Conservation (phyloP, 2,888 invertebrate species). For the Dryadula phaetusa region DNA sequence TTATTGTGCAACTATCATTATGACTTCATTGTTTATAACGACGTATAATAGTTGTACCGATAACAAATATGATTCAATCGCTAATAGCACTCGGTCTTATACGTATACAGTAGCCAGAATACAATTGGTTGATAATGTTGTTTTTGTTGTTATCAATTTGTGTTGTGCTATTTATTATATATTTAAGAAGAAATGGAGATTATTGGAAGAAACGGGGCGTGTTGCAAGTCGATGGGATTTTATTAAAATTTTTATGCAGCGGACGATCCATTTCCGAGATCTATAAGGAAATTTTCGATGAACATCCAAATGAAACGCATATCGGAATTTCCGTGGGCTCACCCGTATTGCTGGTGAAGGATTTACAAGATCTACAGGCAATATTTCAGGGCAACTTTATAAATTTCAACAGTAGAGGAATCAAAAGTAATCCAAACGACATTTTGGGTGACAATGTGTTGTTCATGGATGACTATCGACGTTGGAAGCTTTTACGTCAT, state of each 20-base stretch:
- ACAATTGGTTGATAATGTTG: slow-evolving; percentile 27
- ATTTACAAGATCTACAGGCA: slow-evolving; percentile 56
- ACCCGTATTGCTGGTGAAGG: slow-evolving; percentile 55
- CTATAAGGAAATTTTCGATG: slow-evolving; percentile 40
- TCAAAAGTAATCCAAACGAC: slow-evolving; percentile 54
- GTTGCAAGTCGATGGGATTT: slow-evolving; percentile 39
- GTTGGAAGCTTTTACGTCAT: slow-evolving; percentile 69
- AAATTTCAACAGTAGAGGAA: slow-evolving; percentile 59
- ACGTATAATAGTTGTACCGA: background rate
- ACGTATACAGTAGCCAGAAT: background rate
- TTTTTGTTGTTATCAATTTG: slow-evolving; percentile 26
- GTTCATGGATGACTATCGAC: slow-evolving; percentile 57
- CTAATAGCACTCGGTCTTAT: background rate
- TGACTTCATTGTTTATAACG: background rate
- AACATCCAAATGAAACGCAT: slow-evolving; percentile 31
- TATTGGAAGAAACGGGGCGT: slow-evolving; percentile 44
- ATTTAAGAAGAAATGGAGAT: slow-evolving; percentile 20
- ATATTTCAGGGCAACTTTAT: slow-evolving; percentile 57
- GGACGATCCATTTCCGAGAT: slow-evolving; percentile 41
- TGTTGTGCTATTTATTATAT: slow-evolving; percentile 8
- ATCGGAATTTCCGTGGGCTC: slow-evolving; percentile 39
- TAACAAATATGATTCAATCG: background rate
- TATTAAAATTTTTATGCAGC: slow-evolving; percentile 36
- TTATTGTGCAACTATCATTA: background rate
- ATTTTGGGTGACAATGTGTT: slow-evolving; percentile 59